Base-by-base conservation (phyloP, 2,888 invertebrate species). In the Phasia obesa region DNA sequence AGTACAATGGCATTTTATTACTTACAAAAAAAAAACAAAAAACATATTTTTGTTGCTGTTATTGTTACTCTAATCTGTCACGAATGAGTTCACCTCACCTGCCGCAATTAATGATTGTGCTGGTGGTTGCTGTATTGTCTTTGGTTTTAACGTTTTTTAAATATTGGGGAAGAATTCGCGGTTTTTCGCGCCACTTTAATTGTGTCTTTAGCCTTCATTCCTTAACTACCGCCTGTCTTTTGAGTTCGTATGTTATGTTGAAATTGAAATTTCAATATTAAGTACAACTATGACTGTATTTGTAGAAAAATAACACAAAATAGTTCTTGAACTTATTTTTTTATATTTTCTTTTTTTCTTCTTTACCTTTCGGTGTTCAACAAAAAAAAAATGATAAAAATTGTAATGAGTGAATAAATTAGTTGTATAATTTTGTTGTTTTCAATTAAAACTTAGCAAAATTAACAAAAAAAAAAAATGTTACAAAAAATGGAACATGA, bases 1-100 rank as follows among this genome's bases (percentile, higher is more conserved):
- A 76, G 83, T 83, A 71, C 79, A 83, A 83, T 83, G 79, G 75
- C 83, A 83, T 83, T 83, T 83, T 47, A 79, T 80, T 73, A 55
- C 49, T 49, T 31, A 64, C 38, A 19, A 15, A 35, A n/a, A n/a
- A n/a, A n/a, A n/a, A n/a, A n/a, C n/a, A n/a, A n/a, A n/a, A n/a
- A 27, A 51, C 13, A 70, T 55, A 59, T 59, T 62, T 21, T 17
- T 71, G 44, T 65, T 44, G 55, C 9, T 71, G 62, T 44, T 71
- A 13, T 70, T 75, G 35, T 65, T 79, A 75, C 82, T 75, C 59
- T 80, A 84, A 84, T 84, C 84, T 84, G 84, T 84, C 84, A 84
- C 84, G 84, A 84, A 84, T 84, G 84, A 81, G 84, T 84, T 84
- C 84, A 84, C 84, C 73, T 84, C 84, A 84, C 84, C 84, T 84